These are phyloP conservation scores for Balaenoptera acutorostrata DNA, from an alignment of 2,113 vertebrate genomes.

Conservation along the genomic window DNA sequence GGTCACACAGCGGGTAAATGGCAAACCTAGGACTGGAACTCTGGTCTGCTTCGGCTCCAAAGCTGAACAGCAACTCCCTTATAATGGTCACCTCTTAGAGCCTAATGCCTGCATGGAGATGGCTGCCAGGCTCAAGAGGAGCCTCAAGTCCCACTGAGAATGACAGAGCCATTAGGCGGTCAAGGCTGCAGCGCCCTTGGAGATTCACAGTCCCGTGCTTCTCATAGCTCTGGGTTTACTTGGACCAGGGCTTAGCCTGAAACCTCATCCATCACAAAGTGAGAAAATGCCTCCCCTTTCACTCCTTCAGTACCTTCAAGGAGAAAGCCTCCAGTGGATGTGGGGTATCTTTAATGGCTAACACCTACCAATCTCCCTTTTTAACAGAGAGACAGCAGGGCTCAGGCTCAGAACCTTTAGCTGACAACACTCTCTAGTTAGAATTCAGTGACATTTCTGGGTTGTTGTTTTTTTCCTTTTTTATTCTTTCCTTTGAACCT, in stretches of 20 bases:
- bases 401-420: background rate
- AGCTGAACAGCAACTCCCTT: background rate
- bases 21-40: background rate
- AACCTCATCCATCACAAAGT: background rate
- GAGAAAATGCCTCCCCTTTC: background rate
- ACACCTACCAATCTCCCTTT: background rate
- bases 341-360: background rate
- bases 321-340: background rate
- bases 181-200: background rate
- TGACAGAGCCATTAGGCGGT: background rate
- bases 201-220: background rate
- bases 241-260: background rate
- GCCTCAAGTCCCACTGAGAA: background rate
- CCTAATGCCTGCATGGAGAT: too few species aligned
- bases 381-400: background rate
- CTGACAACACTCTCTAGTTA: background rate
- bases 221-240: fast-evolving
- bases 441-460: background rate
- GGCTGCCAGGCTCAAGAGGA: background rate
- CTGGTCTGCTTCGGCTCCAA: background rate
- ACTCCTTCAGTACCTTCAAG: background rate
- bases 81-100: background rate
- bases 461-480: background rate
- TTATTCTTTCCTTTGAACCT: background rate
- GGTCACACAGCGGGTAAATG: background rate